Evolutionary conservation across 1,140 invertebrate species (phyloP).

Genomic region (Temnothorax curvispinosus): DNA sequence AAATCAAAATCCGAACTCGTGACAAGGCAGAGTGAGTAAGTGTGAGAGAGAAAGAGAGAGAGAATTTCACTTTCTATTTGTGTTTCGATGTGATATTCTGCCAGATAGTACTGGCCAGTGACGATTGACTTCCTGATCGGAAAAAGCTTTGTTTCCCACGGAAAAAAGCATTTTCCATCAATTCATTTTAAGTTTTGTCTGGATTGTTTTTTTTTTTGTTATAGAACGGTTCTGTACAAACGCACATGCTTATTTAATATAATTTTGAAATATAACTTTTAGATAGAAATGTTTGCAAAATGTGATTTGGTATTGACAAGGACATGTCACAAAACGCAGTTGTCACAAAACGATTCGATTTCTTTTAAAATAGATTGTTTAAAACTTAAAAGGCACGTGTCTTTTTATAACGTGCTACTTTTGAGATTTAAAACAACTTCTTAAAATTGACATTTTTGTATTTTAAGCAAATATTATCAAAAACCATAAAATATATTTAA

Average conservation of each 20-base stretch:
- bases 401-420: background rate
- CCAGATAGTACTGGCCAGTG: slow-evolving; percentile 41
- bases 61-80: slow-evolving; percentile 67
- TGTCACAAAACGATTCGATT: background rate
- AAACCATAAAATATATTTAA: background rate
- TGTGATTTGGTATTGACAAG: background rate
- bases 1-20: background rate
- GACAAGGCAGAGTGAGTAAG: background rate
- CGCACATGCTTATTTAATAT: background rate
- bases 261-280: slow-evolving; percentile 5
- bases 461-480: background rate
- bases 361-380: background rate
- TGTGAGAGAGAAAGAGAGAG: slow-evolving; percentile 11
- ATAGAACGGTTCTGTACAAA: background rate
- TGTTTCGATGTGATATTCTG: slow-evolving; percentile 65
- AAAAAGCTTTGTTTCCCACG: background rate
- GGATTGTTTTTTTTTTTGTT: background rate
- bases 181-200: slow-evolving; percentile 13
- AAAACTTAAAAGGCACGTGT: background rate
- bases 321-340: no score
- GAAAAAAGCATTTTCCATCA: background rate
- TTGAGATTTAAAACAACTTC: background rate
- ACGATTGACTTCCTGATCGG: background rate
- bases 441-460: background rate
- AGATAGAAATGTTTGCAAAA: background rate